These are phyloP conservation scores for Tenthredo scrophulariae DNA, from an alignment of 2,888 invertebrate species.

Conservation along the genomic window DNA sequence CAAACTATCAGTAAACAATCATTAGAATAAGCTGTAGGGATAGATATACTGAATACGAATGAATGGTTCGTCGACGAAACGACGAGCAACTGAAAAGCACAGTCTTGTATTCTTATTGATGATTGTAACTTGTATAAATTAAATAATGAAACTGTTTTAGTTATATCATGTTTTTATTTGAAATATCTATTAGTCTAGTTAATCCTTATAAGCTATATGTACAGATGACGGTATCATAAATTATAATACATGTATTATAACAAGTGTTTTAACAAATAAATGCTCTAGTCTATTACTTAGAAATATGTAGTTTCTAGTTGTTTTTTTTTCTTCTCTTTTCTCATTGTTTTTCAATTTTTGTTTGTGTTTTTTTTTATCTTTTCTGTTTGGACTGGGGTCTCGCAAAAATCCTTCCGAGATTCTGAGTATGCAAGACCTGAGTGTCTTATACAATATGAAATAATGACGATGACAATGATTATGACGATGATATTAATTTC, in stretches of 20 bases:
- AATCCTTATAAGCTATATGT: constrained; percentile 74
- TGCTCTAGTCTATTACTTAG: constrained; percentile 73
- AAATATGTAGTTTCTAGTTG: constrained; percentile 65
- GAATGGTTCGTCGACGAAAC: no score
- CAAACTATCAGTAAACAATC: no score
- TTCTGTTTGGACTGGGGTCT: constrained; percentile 69
- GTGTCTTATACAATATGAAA: constrained; percentile 33
- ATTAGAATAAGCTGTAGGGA: no score
- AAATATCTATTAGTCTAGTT: constrained; percentile 75
- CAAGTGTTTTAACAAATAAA: constrained; percentile 76
- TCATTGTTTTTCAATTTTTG: neutral
- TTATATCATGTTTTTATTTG: constrained; percentile 77
- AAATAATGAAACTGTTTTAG: constrained; percentile 45
- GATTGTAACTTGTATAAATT: neutral
- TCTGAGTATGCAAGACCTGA: constrained; percentile 37
- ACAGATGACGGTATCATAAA: constrained; percentile 76
- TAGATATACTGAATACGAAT: no score
- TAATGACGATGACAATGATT: constrained; percentile 13
- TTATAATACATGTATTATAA: constrained; percentile 76
- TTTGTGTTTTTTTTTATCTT: neutral
- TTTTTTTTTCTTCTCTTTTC: neutral
- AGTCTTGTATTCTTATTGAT: neutral
- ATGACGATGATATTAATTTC: constrained; percentile 23
- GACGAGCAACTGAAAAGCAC: no score
- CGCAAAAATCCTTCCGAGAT: constrained; percentile 62